phyloP scores from a whole-genome alignment of 2,888 invertebrate genomes.

The Lomographa bimaculata region DNA sequence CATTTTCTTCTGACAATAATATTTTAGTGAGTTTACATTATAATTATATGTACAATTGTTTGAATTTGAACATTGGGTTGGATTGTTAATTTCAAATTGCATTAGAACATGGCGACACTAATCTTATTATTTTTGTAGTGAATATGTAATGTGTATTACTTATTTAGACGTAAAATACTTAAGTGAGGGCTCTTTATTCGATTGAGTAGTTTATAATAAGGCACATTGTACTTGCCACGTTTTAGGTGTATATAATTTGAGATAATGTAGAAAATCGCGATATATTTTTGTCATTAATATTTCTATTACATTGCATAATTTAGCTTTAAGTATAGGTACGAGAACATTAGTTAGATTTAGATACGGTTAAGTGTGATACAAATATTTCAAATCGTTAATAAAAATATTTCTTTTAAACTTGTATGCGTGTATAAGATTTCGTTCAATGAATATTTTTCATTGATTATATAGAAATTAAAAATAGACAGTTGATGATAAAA shows the following conservation, averaged over 20 bases:
- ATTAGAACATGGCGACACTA: too few relatives aligned
- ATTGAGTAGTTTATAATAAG: conserved; percentile 16
- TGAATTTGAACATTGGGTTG: too few relatives aligned
- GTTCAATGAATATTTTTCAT: conserved; percentile 41
- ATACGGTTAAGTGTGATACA: conserved; percentile 47
- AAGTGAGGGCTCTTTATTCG: too few relatives aligned
- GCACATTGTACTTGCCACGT: conserved; percentile 63
- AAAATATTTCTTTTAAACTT: conserved; percentile 60
- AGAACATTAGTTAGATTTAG: conserved; percentile 36
- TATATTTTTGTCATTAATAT: conserved; percentile 68
- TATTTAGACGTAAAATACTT: too few relatives aligned
- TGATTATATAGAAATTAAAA: conserved; percentile 63
- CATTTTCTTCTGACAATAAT: too few relatives aligned
- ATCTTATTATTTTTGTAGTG: too few relatives aligned
- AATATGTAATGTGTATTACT: too few relatives aligned
- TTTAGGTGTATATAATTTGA: conserved; percentile 48
- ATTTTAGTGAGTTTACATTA: too few relatives aligned
- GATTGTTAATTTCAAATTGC: too few relatives aligned
- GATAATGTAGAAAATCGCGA: conserved; percentile 45
- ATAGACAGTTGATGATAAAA: conserved; percentile 61
- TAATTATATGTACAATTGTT: too few relatives aligned
- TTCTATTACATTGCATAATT: conserved; percentile 74
- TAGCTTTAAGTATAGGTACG: conserved; percentile 55
- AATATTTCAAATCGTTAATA: conserved; percentile 58
- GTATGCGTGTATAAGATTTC: conserved; percentile 44